Evolutionary conservation across 1,140 invertebrate genomes (phyloP), one percentile per base, ranked within the genome.

Genomic region (Papilio dardanus): DNA sequence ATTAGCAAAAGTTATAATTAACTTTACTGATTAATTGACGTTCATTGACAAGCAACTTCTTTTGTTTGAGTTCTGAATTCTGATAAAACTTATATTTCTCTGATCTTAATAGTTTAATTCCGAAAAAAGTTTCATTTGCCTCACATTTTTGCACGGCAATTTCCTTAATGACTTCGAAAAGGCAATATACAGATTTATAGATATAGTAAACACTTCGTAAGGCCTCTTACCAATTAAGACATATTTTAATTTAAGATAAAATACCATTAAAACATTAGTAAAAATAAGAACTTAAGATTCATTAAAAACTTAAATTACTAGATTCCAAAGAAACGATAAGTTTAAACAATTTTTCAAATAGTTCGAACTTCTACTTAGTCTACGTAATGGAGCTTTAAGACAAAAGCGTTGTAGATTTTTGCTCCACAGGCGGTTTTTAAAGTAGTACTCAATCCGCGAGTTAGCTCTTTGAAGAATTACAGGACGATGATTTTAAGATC

Each of bases 321-420:
- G 42, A 46, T 7, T 19, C 1, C 16, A 46, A 46, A 46, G n/a
- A 46, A 46, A 46, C 16, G 42, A 46, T 46, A 46, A 46, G n/a
- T 19, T 46, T 46, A 46, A 46, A 19, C 16, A 46, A 19, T 19
- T 46, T 46, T n/a, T 19, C 6, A 19, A 19, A 46, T 46, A 46
- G 16, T 19, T 46, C 42, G 16, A 19, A 46, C 42, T 46, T 19
- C 42, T 7, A 46, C 42, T 46, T 46, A 46, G 42, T 46, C n/a
- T 12, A 54, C 21, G 50, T 54, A 54, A 24, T 54, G 50, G 21
- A 54, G 50, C 19, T 54, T 54, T 54, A 28, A 54, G 21, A 54
- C 50, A 54, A 54, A 54, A 21, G 19, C 50, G 21, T 54, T 54
- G 50, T 54, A 54, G 50, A 54, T 54, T 54, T 54, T 54, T 54